Evolutionary conservation across 1,140 invertebrate genomes (phyloP).

Genomic region (Pectinophora gossypiella): DNA sequence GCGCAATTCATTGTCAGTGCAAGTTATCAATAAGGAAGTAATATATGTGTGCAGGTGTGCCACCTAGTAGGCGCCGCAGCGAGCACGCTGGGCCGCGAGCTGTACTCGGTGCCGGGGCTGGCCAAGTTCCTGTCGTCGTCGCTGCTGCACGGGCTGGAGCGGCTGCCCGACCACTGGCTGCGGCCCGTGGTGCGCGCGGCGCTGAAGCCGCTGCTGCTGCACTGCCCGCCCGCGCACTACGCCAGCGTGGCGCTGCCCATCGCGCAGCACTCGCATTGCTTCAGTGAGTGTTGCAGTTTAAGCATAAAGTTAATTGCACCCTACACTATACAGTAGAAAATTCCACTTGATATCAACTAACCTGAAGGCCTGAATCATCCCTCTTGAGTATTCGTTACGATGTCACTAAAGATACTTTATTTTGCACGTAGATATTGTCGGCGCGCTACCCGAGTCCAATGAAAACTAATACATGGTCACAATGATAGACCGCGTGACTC

Average conservation of each 20-base stretch:
- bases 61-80: conserved; percentile 78
- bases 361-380: no score
- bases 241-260: conserved; percentile 85
- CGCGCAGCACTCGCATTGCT: conserved; percentile 83
- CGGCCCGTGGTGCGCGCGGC: conserved; percentile 89
- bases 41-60: conserved; percentile 53
- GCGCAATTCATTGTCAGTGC: no score
- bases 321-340: no score
- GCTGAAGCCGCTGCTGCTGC: conserved; percentile 89
- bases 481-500: no score
- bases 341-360: no score
- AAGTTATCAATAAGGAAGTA: no score
- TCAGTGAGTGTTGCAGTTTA: conserved; percentile 75
- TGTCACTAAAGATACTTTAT: no score
- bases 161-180: conserved; percentile 90
- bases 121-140: conserved; percentile 79
- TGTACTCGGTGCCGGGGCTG: conserved; percentile 84
- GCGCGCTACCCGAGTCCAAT: no score
- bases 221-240: conserved; percentile 87
- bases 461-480: no score
- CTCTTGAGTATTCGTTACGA: no score
- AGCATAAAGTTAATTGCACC: no score
- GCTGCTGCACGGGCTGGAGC: conserved; percentile 82
- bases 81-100: conserved; percentile 86
- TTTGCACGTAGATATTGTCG: no score